Evolutionary conservation across 2,113 vertebrate species (phyloP).

Genomic region (Recurvirostra avosetta): DNA sequence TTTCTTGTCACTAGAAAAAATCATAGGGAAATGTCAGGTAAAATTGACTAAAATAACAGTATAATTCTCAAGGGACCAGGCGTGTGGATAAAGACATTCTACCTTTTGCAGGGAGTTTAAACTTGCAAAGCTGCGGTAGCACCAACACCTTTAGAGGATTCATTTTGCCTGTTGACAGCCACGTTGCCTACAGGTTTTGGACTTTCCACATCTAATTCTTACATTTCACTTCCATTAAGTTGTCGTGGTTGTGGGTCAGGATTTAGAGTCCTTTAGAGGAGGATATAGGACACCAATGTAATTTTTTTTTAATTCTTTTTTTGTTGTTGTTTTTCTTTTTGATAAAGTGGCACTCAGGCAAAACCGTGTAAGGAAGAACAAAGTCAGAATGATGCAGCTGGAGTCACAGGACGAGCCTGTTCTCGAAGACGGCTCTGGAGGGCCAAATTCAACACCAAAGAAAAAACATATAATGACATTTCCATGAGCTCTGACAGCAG

Average conservation of each 20-base stretch:
- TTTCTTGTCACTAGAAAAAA: conserved; percentile 80
- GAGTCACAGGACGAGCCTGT: not conserved
- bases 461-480: not conserved
- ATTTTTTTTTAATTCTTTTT: not conserved
- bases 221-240: not conserved
- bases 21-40: conserved; percentile 80
- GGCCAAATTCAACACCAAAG: not conserved
- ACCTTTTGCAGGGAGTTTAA: conserved; percentile 52
- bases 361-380: not conserved
- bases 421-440: not conserved
- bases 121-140: conserved; percentile 60
- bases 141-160: conserved; percentile 22
- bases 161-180: conserved; percentile 31
- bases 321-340: not conserved
- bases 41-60: conserved; percentile 80
- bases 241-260: not conserved
- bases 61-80: conserved; percentile 67
- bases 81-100: conserved; percentile 69
- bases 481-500: not conserved
- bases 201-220: not conserved
- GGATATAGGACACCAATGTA: not conserved
- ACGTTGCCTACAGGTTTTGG: not conserved
- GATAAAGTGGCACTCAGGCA: not conserved
- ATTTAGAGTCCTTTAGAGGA: not conserved
- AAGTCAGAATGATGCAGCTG: not conserved